Base-by-base conservation (phyloP, 2,797 vertebrate genomes). In the Podargus strigoides region DNA sequence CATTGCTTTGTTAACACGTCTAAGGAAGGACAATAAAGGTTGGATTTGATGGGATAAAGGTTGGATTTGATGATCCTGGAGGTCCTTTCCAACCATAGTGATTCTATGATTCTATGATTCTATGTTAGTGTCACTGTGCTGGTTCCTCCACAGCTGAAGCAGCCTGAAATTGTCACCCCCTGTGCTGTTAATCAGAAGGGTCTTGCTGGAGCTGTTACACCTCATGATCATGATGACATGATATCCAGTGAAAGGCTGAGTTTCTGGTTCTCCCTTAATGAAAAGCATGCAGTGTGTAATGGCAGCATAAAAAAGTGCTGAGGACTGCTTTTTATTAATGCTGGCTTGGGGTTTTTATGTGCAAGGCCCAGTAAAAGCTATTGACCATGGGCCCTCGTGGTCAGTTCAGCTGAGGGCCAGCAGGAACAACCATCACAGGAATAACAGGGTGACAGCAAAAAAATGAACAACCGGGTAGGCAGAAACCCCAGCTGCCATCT, bases 281-380 rank as follows among this genome's bases (percentile, higher is more conserved):
- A 93, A 94, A 96, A 93, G 85, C 87, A 81, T 6, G 16, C 42
- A 74, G 73, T 85, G 70, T 90, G 83, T 88, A 95, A 87, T 72
- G 73, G 44, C 47, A 67, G 28, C 20, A 50, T 70, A 41, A 78
- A 92, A 93, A 87, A 42, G 18, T 82, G 72, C 91, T 92, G 92
- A 94, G 49, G 19, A 55, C 26, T 79, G 85, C 66, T 88, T 83
- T 96, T 94, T 85, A 36, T 87, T 94, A 59, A 28, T 82, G 76
- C 49, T 81, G 60, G 30, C 68, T 91, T 64, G 55, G 50, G 30
- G 14, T 9, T 95, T 89, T 93, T 82, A 63, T 44, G 49, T 85
- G 49, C 73, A 81, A 85, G 56, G 21, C 70, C 79, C 70, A 74
- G 72, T 84, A 91, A 96, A 89, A 82, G n/a, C 59, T 67, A 89